Percentiles rank a stretch among this genome's conserved stretches.
Conservation (phyloP, 2,113 vertebrate species). For the Phainopepla nitens region DNA sequence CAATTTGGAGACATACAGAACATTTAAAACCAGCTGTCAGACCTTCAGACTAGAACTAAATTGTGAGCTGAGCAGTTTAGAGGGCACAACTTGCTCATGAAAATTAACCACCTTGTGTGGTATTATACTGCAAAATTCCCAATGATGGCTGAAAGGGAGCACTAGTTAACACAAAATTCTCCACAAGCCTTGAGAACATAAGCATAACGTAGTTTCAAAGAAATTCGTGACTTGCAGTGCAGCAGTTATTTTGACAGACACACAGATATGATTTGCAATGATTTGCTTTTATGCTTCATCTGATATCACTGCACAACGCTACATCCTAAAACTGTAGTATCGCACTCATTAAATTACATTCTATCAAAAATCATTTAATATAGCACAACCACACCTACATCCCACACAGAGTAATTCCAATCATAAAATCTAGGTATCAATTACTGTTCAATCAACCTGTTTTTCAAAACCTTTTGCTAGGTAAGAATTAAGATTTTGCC, state of each 20-base stretch:
- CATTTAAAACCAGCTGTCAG: neutral
- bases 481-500: neutral
- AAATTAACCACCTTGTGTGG: neutral
- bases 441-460: neutral
- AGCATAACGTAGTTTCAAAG: neutral
- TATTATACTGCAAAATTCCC: neutral
- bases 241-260: neutral
- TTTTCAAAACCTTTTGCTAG: neutral
- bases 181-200: neutral
- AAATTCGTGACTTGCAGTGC: neutral
- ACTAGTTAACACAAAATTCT: neutral
- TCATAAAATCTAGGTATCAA: neutral
- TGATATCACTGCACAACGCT: neutral
- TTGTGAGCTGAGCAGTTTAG: neutral
- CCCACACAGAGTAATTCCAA: neutral
- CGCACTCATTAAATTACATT: fast-evolving
- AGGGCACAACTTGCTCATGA: neutral
- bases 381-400: neutral
- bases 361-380: neutral
- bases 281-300: neutral
- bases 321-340: neutral
- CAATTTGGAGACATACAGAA: neutral
- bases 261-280: neutral
- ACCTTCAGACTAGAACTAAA: neutral
- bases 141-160: neutral